Base-by-base conservation (phyloP, 2,888 invertebrate genomes). In the Sinotaia quadrata region DNA sequence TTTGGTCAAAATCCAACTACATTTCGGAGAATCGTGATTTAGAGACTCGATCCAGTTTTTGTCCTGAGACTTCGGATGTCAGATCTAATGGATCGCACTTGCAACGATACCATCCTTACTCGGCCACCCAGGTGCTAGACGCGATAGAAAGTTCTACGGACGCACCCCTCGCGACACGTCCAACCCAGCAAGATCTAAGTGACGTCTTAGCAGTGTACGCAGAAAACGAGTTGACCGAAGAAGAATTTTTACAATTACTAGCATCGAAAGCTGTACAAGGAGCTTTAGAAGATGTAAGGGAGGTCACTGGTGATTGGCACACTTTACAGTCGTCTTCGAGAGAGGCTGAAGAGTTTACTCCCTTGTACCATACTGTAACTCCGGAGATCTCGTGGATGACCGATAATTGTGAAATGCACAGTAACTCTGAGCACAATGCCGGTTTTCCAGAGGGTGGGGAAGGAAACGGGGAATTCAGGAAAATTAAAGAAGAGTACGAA, bases 221-320 rank as follows among this genome's bases (percentile, higher is more conserved):
- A 10, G 75, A 77, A 58, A 82, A 81, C 51, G 83, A 83, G 73
- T 74, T 81, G 63, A 77, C 73, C 7, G 78, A 78, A 47, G 75
- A 78, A n/a, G 82, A 81, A 59, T 80, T 72, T 21, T 56, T 68
- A 18, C 66, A 72, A 54, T 41, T 72, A 3, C 33, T 72, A 12
- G 56, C 63, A 8, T 41, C 60, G 10, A 51, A 29, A 18, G 27
- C 24, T 10, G 27, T 21, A 31, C 24, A 27, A 36, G 21, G 54
- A 18, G 21, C 24, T n/a, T 24, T 4, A 27, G 36, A 56, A 41
- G 41, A 33, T 18, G 21, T 15, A 54, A 34, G 65, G 65, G 65
- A 56, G 56, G 56, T n/a, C 56, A 65, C 37, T 44, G 12, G 41
- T n/a, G 31, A 21, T 2, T 52, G 33, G 31, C 52, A 34, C 4